Base-by-base conservation (phyloP, 2,113 vertebrate species). In the Catharus minimus region DNA sequence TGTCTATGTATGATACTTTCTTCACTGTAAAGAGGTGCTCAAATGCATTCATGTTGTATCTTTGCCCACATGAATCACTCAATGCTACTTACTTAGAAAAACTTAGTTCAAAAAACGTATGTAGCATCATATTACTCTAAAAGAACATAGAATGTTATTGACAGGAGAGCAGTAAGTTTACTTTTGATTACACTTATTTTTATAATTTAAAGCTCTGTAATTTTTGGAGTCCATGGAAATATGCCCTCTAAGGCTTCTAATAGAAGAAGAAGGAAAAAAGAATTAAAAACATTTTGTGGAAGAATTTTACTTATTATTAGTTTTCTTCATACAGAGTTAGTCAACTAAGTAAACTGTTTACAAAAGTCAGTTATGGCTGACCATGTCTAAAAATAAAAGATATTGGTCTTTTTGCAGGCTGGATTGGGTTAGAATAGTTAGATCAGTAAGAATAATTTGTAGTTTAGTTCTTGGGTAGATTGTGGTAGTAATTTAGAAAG, bases 221-320 rank as follows among this genome's bases (percentile, higher is more conserved):
- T 41, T 79, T 87, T 89, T 50, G 15, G 13, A 71, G 19, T 39
- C 41, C 8, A 4, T 15, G 10, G 18, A 79, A 49, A 73, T 78
- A 39, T 5, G 2, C 13, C 10, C 5, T 75, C 11, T 65, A 67
- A 76, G 11, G n/a, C 10, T 75, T 43, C 3, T 13, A 66, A 58
- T 36, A 33, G 12, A 81, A 52, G 11, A 61, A n/a, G 4, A 22
- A 43, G 2, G 3, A 23, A 65, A 68, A 76, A 14, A 43, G 0
- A 18, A n/a, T 22, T n/a, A 1, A 49, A 83, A 79, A 4, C 2
- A 15, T 49, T 43, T 13, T 0, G 9, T 43, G 8, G 13, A 22
- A 53, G 4, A 32, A 23, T 53, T 58, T 62, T 6, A 71, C 33
- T 81, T 65, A 44, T 27, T 80, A 16, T 49, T 71, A 52, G 1